A percentile compares a stretch with the other conserved stretches of the same genome.
phyloP scores from a whole-genome alignment of 2,113 vertebrate species.

The Glaucidium brasilianum region DNA sequence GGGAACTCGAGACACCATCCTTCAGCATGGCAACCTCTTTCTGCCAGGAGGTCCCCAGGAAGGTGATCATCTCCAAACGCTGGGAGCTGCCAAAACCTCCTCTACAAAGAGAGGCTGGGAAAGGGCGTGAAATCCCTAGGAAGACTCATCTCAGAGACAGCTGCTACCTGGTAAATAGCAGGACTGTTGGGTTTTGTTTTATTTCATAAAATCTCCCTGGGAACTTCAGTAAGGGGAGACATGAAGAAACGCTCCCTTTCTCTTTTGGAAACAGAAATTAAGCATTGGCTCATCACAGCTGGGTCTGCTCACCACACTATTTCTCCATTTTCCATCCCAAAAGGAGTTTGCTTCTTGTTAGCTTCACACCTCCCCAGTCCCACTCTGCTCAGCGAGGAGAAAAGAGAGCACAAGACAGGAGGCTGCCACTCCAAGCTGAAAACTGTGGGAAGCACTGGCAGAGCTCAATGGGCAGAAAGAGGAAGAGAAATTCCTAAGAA shows the following conservation, averaged over 20 bases:
- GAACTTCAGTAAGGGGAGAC: not conserved
- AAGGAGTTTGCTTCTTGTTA: not conserved
- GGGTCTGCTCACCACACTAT: not conserved
- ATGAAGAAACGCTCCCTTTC: not conserved
- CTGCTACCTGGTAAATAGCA: slow-evolving; percentile 36
- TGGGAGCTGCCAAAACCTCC: slow-evolving; percentile 23
- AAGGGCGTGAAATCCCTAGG: slow-evolving; percentile 50
- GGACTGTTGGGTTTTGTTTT: not conserved
- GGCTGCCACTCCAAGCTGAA: not conserved
- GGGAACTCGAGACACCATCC: not conserved
- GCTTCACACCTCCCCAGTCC: not conserved
- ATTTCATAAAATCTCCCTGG: slow-evolving; percentile 32
- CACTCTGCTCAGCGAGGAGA: not conserved
- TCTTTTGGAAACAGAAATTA: not conserved
- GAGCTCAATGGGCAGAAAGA: not conserved
- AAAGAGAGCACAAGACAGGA: not conserved
- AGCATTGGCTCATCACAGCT: slow-evolving; percentile 4
- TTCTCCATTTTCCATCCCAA: not conserved
- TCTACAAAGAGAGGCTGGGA: slow-evolving; percentile 20
- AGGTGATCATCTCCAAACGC: not conserved
- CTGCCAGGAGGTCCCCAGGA: not conserved
- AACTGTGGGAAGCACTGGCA: slow-evolving; percentile 8
- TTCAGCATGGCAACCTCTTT: not conserved
- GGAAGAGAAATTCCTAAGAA: not conserved
- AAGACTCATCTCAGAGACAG: slow-evolving; percentile 61